Conservation (phyloP, 2,113 vertebrate genomes). For the Gorsachius goisagi region DNA sequence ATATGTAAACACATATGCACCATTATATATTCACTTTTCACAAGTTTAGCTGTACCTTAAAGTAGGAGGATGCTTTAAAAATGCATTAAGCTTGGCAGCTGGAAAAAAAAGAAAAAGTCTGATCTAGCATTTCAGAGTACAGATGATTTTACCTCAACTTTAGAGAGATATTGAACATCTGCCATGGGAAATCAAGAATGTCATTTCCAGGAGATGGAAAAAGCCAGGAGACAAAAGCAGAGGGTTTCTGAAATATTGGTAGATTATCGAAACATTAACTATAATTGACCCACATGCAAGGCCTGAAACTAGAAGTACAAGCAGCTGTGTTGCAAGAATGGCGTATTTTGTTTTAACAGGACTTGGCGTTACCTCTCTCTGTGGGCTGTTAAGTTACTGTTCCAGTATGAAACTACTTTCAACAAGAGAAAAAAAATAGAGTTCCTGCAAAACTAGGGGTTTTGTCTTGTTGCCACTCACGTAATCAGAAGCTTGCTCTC, state of each 20-base stretch:
- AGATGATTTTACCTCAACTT: background rate
- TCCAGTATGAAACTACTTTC: background rate
- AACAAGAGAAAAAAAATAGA: background rate
- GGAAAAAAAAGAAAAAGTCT: background rate
- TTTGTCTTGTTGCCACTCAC: background rate
- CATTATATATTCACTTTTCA: background rate
- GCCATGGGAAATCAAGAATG: background rate
- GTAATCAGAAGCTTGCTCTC: background rate
- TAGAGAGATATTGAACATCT: background rate
- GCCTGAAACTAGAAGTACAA: background rate
- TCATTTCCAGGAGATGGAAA: background rate
- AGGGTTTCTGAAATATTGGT: background rate
- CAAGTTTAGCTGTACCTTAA: background rate
- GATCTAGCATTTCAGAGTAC: background rate
- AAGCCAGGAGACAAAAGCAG: background rate
- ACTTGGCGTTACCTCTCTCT: rapidly evolving
- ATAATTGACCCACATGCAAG: background rate
- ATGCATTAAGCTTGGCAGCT: background rate
- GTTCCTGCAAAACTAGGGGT: background rate
- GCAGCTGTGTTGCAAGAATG: background rate
- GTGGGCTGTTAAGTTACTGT: background rate
- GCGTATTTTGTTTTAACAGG: background rate
- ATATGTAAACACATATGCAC: background rate
- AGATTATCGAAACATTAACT: background rate
- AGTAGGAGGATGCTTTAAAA: conserved; percentile 28